Evolutionary conservation across 2,888 invertebrate species (phyloP), one percentile per base, ranked within the genome.

Genomic region (Tetranychus piercei): DNA sequence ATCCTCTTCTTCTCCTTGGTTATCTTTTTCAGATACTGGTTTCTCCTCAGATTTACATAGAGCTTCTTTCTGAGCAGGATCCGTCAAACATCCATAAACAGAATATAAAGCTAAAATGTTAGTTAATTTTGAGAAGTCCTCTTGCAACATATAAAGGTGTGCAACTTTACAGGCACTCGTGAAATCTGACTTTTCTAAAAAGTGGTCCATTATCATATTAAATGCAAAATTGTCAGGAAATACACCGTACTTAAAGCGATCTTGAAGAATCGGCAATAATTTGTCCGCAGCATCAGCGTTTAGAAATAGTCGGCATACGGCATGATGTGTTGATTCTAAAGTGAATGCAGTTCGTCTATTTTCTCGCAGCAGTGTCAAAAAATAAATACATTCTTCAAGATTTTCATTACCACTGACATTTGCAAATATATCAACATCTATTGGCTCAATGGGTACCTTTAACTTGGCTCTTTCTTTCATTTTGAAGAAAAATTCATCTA

Each of bases 171-270:
- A 89, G 20, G 94, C 95, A 76, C 81, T 84, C 83, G 77, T 44
- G 78, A 79, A 89, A 80, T 91, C 86, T 75, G 88, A 84, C 55
- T 85, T 83, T 80, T 88, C 87, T 75, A 95, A 83, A 79, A 91
- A 88, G 75, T 86, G 85, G 81, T 95, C 89, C 83, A 96, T 85
- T 65, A 94, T 82, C 73, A 94, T 84, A 82, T 91, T 92, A 9
- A 88, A 88, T 45, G 87, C 85, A 73, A 64, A 55, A 34, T 64
- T 83, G 83, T 96, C 93, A n/a, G 92, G 87, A 81, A 95, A 95
- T 55, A 97, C 83, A 1, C 97, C 97, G 84, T 90, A 96, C 80
- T 89, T 89, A 20, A 90, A 81, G 74, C 91, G 88, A 81, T 94
- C 90, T 80, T 89, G 87, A 71, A 96, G 83, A 8, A 93, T 85